Base-by-base conservation (phyloP, 2,113 vertebrate genomes). In the Glareola pratincola region DNA sequence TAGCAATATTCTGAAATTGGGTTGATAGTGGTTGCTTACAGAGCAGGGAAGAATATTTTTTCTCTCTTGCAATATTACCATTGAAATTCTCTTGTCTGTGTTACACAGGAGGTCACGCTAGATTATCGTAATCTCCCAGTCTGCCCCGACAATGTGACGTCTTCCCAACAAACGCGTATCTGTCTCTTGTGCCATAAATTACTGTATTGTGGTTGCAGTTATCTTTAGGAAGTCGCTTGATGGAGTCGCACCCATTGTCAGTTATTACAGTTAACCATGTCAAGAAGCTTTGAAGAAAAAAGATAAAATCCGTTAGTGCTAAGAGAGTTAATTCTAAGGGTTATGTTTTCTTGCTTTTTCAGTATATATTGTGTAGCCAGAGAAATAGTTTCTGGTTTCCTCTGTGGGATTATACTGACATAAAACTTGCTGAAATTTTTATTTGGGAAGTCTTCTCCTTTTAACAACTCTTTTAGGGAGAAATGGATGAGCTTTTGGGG, bases 71-170 rank as follows among this genome's bases (percentile, higher is more conserved):
- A 77, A 34, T 62, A 71, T 88, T 84, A 47, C 43, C n/a, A 63
- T 82, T 85, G 63, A 94, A 96, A 93, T 90, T 37, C 26, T 90
- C 85, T 94, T 96, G 92, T 94, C 92, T 94, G 54, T 14, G 7
- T 93, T 56, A 60, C 56, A 63, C 88, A 95, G 92, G 71, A 93
- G 94, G 85, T 96, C 95, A 89, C 0, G 15, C 36, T 86, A 60
- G 59, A 95, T 96, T 96, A 94, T 78, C 29, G 63, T 92, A 90
- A 91, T 93, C 72, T 94, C 51, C 68, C 85, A 87, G 64, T 48
- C 68, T 92, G 72, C 37, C 60, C 12, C 1, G 3, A 72, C 27
- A 89, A 24, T 78, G 53, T 64, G 68, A 92, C 64, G 39, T 81
- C 76, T 89, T 87, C 56, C 27, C 72, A 77, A 56, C 32, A 27